These are phyloP conservation scores for Rhingia campestris DNA, from an alignment of 2,888 invertebrate genomes.

Conservation along the genomic window DNA sequence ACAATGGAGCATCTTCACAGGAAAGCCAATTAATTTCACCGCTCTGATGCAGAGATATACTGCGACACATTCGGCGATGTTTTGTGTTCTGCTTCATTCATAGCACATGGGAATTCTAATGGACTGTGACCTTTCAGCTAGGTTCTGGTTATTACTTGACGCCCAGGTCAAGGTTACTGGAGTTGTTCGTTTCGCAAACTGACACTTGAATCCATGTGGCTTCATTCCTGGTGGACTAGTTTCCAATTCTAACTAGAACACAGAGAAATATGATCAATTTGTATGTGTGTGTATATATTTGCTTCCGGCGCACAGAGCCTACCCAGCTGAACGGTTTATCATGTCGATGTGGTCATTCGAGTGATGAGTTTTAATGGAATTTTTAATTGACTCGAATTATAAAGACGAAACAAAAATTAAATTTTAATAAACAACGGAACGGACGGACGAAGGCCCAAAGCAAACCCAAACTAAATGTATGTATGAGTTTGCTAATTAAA, in stretches of 20 bases:
- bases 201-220: background rate
- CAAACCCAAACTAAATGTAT: background rate
- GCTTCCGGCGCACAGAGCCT: background rate
- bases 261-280: conserved; percentile 35
- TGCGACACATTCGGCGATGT: background rate
- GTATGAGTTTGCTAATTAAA: conserved; percentile 44
- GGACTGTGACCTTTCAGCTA: background rate
- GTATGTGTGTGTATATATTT: conserved; percentile 19
- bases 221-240: conserved; percentile 18
- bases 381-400: conserved; percentile 53
- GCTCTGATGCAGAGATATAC: background rate
- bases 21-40: background rate
- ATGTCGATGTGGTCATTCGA: conserved; percentile 48
- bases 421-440: conserved; percentile 38
- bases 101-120: background rate
- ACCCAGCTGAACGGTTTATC: background rate
- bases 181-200: background rate
- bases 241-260: conserved; percentile 9
- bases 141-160: background rate
- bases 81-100: background rate
- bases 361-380: conserved; percentile 64
- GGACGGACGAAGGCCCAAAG: conserved; percentile 10
- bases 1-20: background rate
- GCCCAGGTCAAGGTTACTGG: conserved; percentile 1
- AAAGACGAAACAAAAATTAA: conserved; percentile 17